Evolutionary conservation across 2,113 vertebrate genomes (phyloP).

Genomic region (Pomatorhinus ruficollis): DNA sequence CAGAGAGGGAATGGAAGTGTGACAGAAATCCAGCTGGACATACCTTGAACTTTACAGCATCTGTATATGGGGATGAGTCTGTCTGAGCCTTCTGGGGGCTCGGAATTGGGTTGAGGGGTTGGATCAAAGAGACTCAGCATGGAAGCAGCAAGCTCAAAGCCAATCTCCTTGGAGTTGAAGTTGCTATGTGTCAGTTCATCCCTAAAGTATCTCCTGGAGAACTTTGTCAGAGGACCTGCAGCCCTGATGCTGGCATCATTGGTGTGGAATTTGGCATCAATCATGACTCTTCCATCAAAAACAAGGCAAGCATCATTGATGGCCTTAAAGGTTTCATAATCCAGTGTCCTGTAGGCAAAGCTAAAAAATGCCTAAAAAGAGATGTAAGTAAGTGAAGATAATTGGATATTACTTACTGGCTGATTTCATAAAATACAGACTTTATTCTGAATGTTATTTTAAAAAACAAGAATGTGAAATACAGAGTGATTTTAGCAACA

Average conservation of each 20-base stretch:
- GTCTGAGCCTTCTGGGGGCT: constrained; percentile 56
- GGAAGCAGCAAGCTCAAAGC: constrained; percentile 81
- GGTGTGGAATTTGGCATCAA: constrained; percentile 82
- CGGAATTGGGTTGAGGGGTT: constrained; percentile 38
- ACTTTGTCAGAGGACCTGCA: constrained; percentile 91
- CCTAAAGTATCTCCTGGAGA: constrained; percentile 79
- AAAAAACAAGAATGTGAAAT: background rate
- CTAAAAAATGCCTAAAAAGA: constrained; percentile 85
- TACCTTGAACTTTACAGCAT: constrained; percentile 86
- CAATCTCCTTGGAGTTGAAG: constrained; percentile 89
- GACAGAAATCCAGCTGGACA: background rate
- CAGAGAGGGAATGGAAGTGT: background rate
- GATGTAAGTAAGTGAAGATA: background rate
- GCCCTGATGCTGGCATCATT: constrained; percentile 81
- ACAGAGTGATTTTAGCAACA: background rate
- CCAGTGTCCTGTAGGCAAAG: constrained; percentile 81
- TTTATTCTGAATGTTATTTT: background rate
- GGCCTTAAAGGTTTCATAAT: constrained; percentile 82
- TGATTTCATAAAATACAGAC: background rate
- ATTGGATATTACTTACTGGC: background rate
- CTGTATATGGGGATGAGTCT: constrained; percentile 81
- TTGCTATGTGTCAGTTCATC: constrained; percentile 81
- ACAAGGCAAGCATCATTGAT: constrained; percentile 84
- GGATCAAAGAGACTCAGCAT: constrained; percentile 85
- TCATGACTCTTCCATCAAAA: constrained; percentile 86